Percentiles rank a stretch among this genome's conserved stretches.
phyloP scores from a whole-genome alignment of 2,113 vertebrate species.

The Egretta garzetta region DNA sequence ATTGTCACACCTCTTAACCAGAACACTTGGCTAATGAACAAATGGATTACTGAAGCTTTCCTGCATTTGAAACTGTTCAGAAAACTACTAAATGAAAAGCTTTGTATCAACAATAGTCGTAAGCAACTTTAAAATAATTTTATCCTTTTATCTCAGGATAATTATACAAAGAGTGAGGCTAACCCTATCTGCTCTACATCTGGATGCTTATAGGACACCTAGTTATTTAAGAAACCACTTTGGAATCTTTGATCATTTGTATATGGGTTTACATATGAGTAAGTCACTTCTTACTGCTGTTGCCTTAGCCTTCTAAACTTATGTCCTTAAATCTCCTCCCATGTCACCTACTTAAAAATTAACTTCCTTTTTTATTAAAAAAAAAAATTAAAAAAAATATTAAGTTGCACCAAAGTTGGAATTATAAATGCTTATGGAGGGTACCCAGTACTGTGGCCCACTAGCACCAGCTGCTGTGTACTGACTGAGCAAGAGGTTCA shows the following conservation, averaged over 20 bases:
- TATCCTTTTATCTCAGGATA: background rate
- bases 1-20: background rate
- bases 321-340: background rate
- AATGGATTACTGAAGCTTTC: background rate
- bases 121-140: background rate
- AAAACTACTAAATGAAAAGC: background rate
- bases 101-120: background rate
- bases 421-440: background rate
- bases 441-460: background rate
- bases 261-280: background rate
- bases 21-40: background rate
- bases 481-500: background rate
- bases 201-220: background rate
- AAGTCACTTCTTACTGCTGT: background rate
- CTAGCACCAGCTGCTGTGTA: background rate
- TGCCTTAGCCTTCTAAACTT: background rate
- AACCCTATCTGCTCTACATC: background rate
- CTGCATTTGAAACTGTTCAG: background rate
- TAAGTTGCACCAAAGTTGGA: background rate
- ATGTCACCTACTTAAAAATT: background rate
- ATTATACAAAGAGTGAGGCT: background rate
- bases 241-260: background rate
- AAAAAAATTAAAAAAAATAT: background rate
- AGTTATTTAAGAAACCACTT: background rate
- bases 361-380: background rate